A percentile compares a stretch with the other conserved stretches of the same genome.
Conservation (phyloP, 2,113 vertebrate species). For the Lethenteron reissneri region DNA sequence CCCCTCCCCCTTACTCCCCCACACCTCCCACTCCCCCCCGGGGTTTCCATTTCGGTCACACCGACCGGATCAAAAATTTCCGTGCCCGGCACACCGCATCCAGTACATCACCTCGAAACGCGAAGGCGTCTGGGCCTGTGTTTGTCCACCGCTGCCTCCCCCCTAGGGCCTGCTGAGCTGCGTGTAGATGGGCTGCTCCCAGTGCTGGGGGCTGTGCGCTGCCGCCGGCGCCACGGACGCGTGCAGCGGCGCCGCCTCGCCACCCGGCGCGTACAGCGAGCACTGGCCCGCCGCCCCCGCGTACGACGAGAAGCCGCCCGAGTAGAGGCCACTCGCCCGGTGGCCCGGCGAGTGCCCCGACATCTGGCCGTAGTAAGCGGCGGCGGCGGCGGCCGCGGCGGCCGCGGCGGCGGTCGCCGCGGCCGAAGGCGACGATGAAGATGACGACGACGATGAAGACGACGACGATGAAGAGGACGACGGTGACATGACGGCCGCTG, state of each 20-base stretch:
- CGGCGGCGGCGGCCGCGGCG: constrained; percentile 20
- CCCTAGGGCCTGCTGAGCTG: constrained; percentile 66
- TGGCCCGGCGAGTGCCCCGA: constrained; percentile 83
- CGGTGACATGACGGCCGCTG: too few species aligned
- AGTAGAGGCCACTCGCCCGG: constrained; percentile 64
- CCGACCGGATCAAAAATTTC: too few species aligned
- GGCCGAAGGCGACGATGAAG: too few species aligned
- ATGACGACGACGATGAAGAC: too few species aligned
- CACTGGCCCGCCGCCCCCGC: constrained; percentile 79
- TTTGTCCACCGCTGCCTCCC: constrained; percentile 8
- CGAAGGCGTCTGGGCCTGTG: too few species aligned
- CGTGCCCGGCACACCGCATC: too few species aligned
- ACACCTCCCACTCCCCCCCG: too few species aligned
- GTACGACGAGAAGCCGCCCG: constrained; percentile 41
- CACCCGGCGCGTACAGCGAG: constrained; percentile 65
- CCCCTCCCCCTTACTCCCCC: too few species aligned
- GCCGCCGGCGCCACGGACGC: constrained; percentile 61
- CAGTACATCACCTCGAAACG: too few species aligned
- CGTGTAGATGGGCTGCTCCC: constrained; percentile 93
- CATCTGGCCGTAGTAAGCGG: constrained; percentile 49
- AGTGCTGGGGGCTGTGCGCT: constrained; percentile 65
- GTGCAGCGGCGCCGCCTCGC: constrained; percentile 60
- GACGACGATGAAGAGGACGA: too few species aligned
- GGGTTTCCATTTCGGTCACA: too few species aligned
- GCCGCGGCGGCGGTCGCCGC: constrained; percentile 33